Base-by-base conservation (phyloP, 2,797 vertebrate genomes). In the Brachyalestes nurse region DNA sequence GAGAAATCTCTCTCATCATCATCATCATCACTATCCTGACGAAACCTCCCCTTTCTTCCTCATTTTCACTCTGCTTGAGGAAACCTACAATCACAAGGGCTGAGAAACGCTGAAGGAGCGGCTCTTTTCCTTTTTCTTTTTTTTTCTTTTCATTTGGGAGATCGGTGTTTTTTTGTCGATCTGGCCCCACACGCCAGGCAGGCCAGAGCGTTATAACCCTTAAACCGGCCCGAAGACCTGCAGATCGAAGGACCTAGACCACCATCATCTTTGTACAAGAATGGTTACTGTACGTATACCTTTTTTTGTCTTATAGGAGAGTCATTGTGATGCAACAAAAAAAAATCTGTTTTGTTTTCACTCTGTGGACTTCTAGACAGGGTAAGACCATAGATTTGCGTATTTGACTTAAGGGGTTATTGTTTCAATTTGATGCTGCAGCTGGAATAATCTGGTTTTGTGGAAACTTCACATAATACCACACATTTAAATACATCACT, bases 251-350 rank as follows among this genome's bases (percentile, higher is more conserved):
- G 95, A 95, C 91, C 93, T 94, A 95, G 92, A 94, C 93, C 92
- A 91, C 91, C 90, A 92, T 92, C 93, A 93, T 92, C 87, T 82
- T 86, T 94, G 93, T 93, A 92, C 92, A 94, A 95, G 94, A 95
- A 95, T 95, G 94, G 94, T 95, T 94, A 95, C 94, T 94, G 94
- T 95, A 95, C 91, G 94, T 95, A 95, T 94, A 82, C 82, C 89
- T 91, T 88, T 90, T 83, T 91, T 17, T 28, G 58, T 62, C 78
- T 60, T 86, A 61, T 75, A 81, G 73, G 40, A 77, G 53, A 73
- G 72, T 45, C 74, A 65, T 86, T 88, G 72, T 83, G 82, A 83
- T 77, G 85, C 80, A 80, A 84, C 77, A 83, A 81, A 67, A 75
- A 64, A 78, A 10, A 72, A 73, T 21, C 73, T 1, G n/a, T 4